phyloP scores from a whole-genome alignment of 2,888 invertebrate species.

The Campoplex nolae region DNA sequence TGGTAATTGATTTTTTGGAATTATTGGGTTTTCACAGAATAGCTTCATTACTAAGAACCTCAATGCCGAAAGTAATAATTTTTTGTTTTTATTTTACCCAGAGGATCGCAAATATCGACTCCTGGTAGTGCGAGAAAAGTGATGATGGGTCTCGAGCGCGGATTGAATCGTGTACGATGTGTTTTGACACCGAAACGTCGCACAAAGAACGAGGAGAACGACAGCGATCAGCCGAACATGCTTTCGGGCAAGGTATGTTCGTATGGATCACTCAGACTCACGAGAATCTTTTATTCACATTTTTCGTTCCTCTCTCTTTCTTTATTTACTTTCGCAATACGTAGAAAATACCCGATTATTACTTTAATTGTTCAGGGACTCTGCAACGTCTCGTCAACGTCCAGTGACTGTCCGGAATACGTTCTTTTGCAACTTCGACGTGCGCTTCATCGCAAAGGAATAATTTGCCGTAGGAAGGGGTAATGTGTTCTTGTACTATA shows the following conservation, averaged over 20 bases:
- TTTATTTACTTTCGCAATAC: slow-evolving; percentile 57
- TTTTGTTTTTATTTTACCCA: slow-evolving; percentile 57
- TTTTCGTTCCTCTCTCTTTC: neutral
- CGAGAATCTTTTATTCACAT: slow-evolving; percentile 20
- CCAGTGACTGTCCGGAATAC: slow-evolving; percentile 88
- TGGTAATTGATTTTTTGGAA: neutral
- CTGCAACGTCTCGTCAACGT: slow-evolving; percentile 90
- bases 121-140: slow-evolving; percentile 87
- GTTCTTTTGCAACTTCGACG: slow-evolving; percentile 87
- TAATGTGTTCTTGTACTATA: slow-evolving; percentile 81
- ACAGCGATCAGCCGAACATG: slow-evolving; percentile 82
- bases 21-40: neutral
- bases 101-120: slow-evolving; percentile 79
- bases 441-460: slow-evolving; percentile 88
- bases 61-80: no score
- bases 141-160: slow-evolving; percentile 89
- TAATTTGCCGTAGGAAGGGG: slow-evolving; percentile 89
- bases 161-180: slow-evolving; percentile 88
- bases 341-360: slow-evolving; percentile 62
- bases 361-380: slow-evolving; percentile 85
- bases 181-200: slow-evolving; percentile 89
- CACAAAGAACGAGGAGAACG: slow-evolving; percentile 79
- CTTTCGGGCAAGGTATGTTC: slow-evolving; percentile 85
- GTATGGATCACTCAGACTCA: neutral
- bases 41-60: no score